Percentiles rank a stretch among this genome's conserved stretches.
phyloP scores from a whole-genome alignment of 2,888 invertebrate genomes.

The Macrophya alboannulata region DNA sequence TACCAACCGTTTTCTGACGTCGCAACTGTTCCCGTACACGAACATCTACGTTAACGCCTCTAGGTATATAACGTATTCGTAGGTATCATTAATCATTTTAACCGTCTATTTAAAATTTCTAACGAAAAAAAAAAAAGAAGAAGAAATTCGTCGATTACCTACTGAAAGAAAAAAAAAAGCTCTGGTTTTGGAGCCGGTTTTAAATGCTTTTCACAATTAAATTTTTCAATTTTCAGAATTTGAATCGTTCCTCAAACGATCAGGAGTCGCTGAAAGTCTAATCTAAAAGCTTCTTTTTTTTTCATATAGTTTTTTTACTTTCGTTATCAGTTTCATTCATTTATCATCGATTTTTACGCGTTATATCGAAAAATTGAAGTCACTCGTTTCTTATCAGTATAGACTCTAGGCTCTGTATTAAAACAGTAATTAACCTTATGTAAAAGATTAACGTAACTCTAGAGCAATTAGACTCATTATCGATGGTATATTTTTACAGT shows the following conservation, averaged over 20 bases:
- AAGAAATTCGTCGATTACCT: not conserved
- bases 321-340: not conserved
- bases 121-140: not conserved
- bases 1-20: not conserved
- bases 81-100: constrained; percentile 18
- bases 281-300: not conserved
- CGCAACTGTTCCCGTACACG: constrained; percentile 26
- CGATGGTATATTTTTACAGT: not conserved
- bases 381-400: not conserved
- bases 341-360: not conserved
- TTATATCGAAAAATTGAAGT: not conserved
- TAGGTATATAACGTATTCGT: not conserved
- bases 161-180: not conserved
- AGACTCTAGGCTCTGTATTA: not conserved
- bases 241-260: not conserved
- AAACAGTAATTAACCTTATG: not conserved
- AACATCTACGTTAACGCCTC: constrained; percentile 20
- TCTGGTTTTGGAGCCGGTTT: not conserved
- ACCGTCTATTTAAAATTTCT: constrained; percentile 5
- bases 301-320: not conserved
- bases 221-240: not conserved
- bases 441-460: not conserved
- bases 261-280: not conserved
- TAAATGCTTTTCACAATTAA: not conserved
- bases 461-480: not conserved